A percentile compares a stretch with the other conserved stretches of the same genome.
Evolutionary conservation across 2,888 invertebrate genomes (phyloP).

Genomic region (Lithophane leautieri): DNA sequence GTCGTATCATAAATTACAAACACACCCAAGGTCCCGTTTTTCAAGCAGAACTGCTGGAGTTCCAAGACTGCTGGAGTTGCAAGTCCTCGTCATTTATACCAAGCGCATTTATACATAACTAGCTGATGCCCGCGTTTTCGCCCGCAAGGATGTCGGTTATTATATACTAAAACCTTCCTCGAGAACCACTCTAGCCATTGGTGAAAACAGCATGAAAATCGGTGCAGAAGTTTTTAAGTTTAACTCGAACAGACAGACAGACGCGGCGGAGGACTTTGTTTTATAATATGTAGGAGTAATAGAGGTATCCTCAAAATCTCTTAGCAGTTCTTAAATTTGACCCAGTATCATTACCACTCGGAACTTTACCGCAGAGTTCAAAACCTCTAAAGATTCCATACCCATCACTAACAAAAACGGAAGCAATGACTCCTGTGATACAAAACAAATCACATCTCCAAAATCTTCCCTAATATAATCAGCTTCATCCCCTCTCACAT

Average conservation of each 20-base stretch:
- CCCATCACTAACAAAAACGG: neutral
- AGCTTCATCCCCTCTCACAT: conserved; percentile 47
- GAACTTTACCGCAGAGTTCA: neutral
- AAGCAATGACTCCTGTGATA: neutral
- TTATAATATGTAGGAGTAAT: too few relatives aligned
- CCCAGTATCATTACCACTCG: neutral
- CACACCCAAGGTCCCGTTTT: too few relatives aligned
- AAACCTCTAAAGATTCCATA: neutral
- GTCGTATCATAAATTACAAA: neutral
- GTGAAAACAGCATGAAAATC: too few relatives aligned
- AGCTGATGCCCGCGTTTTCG: too few relatives aligned
- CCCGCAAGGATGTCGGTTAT: too few relatives aligned
- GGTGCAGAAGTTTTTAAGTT: too few relatives aligned
- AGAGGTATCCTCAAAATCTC: neutral
- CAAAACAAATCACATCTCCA: neutral
- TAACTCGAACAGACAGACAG: too few relatives aligned
- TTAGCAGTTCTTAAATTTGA: too few relatives aligned
- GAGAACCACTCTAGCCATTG: too few relatives aligned
- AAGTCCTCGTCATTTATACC: neutral
- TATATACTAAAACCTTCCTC: too few relatives aligned
- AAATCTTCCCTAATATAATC: conserved; percentile 11
- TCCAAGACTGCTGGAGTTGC: neutral
- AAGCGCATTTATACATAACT: neutral
- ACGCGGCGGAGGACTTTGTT: too few relatives aligned
- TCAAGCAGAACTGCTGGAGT: neutral